Conservation (phyloP, 2,888 invertebrate species). For the Thecophora atra region DNA sequence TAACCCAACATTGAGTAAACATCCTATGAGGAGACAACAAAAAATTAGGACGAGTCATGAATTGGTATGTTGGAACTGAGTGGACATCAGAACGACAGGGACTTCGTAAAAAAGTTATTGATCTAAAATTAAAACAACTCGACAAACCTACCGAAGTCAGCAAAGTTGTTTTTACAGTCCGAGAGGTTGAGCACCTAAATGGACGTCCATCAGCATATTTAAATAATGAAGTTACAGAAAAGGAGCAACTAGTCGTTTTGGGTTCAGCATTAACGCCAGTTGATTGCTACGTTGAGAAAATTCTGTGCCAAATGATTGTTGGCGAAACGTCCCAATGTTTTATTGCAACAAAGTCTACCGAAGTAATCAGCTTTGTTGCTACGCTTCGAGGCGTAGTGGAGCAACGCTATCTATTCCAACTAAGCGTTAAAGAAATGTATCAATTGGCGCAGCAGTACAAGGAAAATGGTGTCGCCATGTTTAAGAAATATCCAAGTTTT, state of each 20-base stretch:
- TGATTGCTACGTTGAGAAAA: conserved; percentile 67
- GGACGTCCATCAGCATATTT: conserved; percentile 53
- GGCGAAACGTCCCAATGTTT: conserved; percentile 67
- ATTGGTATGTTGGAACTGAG: conserved; percentile 60
- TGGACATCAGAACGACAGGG: conserved; percentile 58
- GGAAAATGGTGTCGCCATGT: conserved; percentile 71
- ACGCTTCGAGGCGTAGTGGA: conserved; percentile 62
- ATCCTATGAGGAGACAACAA: too few relatives aligned
- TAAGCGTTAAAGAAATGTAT: conserved; percentile 64
- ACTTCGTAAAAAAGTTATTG: conserved; percentile 57
- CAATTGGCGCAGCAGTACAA: conserved; percentile 66
- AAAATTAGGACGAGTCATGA: too few relatives aligned
- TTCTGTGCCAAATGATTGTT: conserved; percentile 66
- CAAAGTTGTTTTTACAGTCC: conserved; percentile 55
- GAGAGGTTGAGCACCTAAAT: conserved; percentile 51
- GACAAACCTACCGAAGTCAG: conserved; percentile 59
- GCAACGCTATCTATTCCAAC: conserved; percentile 65
- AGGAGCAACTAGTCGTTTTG: conserved; percentile 53
- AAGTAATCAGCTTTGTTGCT: conserved; percentile 58
- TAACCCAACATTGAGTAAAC: too few relatives aligned
- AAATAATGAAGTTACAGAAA: conserved; percentile 24
- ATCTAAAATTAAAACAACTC: conserved; percentile 53
- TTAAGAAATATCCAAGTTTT: conserved; percentile 72
- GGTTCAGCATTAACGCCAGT: conserved; percentile 66
- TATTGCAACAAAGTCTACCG: conserved; percentile 56